These are phyloP conservation scores for Callorhinus ursinus DNA, from an alignment of 2,113 vertebrate species.

Conservation along the genomic window DNA sequence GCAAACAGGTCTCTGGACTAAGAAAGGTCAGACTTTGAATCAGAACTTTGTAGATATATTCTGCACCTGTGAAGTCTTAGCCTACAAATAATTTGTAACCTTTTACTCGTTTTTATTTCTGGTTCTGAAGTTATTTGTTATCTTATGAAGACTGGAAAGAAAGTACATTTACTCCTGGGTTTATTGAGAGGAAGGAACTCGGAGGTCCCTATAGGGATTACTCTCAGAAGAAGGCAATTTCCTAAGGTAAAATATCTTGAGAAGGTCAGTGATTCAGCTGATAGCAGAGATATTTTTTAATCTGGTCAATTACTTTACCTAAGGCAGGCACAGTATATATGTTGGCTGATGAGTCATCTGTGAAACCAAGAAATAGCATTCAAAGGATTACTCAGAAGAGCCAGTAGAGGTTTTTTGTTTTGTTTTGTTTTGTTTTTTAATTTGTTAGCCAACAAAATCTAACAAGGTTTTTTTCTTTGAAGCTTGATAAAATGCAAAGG, in stretches of 20 bases:
- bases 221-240: not conserved
- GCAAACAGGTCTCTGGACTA: not conserved
- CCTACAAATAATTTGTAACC: not conserved
- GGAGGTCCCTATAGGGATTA: not conserved
- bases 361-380: conserved; percentile 23
- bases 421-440: not conserved
- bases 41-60: not conserved
- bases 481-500: not conserved
- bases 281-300: not conserved
- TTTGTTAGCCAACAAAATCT: not conserved
- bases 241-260: not conserved
- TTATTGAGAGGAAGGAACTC: not conserved
- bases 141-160: not conserved
- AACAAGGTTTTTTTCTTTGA: conserved; percentile 2
- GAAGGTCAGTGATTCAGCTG: not conserved
- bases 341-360: not conserved
- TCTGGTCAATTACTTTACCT: not conserved
- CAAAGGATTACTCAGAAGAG: conserved; percentile 21
- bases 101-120: conserved; percentile 51
- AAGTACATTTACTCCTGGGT: not conserved
- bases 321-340: not conserved
- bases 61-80: conserved; percentile 1
- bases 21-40: not conserved
- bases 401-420: not conserved
- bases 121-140: conserved; percentile 29